A percentile compares a stretch with the other conserved stretches of the same genome.
Conservation (phyloP, 2,888 invertebrate genomes). For the Gastrophysa polygoni region DNA sequence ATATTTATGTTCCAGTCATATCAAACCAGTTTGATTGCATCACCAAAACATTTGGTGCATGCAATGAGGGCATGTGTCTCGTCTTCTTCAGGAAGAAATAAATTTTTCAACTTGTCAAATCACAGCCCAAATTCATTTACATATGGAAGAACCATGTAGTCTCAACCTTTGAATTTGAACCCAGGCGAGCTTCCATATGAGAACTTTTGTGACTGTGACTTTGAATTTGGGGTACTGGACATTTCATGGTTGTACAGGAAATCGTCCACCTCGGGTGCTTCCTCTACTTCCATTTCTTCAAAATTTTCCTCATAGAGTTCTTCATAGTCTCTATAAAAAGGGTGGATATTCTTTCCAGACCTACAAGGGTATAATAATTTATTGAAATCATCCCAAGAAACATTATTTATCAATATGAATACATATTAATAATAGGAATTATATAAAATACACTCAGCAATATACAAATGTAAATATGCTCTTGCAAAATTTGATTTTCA, state of each 20-base stretch:
- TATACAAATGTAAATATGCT: too few relatives aligned
- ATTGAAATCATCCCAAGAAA: too few relatives aligned
- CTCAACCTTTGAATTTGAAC: constrained; percentile 51
- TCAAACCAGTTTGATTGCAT: too few relatives aligned
- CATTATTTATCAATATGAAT: too few relatives aligned
- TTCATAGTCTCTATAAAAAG: constrained; percentile 62
- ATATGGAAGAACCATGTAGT: background rate
- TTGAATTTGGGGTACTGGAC: constrained; percentile 34
- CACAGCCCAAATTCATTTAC: too few relatives aligned
- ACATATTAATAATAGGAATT: too few relatives aligned
- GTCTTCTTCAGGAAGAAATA: too few relatives aligned
- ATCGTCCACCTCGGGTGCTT: constrained; percentile 47
- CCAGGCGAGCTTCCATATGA: constrained; percentile 59
- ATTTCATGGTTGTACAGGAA: constrained; percentile 46
- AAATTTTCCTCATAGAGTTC: constrained; percentile 50
- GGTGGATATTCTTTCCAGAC: constrained; percentile 52
- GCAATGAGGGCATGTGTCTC: too few relatives aligned
- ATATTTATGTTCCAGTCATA: too few relatives aligned
- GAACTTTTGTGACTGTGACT: constrained; percentile 47
- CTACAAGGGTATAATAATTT: constrained; percentile 23
- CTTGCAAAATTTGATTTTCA: constrained; percentile 2
- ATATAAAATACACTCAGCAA: too few relatives aligned
- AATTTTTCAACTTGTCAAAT: too few relatives aligned
- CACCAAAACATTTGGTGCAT: too few relatives aligned
- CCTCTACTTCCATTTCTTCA: constrained; percentile 38